Percentiles rank a stretch among this genome's conserved stretches.
Evolutionary conservation across 2,888 invertebrate genomes (phyloP).

Genomic region (Lasioglossum lativentre): DNA sequence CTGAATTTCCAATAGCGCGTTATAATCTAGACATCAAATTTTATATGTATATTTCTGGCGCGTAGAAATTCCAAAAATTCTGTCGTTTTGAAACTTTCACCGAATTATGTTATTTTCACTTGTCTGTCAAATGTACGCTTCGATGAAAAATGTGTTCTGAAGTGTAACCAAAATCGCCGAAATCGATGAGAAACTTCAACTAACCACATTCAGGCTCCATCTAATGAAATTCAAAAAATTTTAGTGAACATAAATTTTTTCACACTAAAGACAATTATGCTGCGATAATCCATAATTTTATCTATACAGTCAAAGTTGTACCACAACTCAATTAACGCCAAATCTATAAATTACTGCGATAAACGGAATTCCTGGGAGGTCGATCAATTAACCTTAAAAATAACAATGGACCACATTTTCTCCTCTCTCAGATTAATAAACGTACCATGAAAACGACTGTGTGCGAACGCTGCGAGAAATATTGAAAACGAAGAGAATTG

Average conservation of each 20-base stretch:
- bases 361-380: neutral
- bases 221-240: constrained; percentile 35
- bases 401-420: neutral
- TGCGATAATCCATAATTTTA: neutral
- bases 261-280: neutral
- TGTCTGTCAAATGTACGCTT: neutral
- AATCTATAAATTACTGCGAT: neutral
- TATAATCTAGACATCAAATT: neutral
- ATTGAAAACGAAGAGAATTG: neutral
- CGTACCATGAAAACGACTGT: neutral
- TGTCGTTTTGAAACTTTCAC: too few species aligned
- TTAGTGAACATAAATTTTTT: neutral
- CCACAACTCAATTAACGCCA: neutral
- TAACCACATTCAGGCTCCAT: neutral
- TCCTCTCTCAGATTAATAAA: neutral
- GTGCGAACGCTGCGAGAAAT: neutral
- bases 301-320: neutral
- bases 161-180: neutral
- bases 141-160: neutral
- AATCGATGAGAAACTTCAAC: neutral
- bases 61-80: neutral
- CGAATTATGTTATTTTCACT: neutral
- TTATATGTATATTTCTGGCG: neutral
- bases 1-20: neutral
- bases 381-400: constrained; percentile 43